phyloP scores from a whole-genome alignment of 2,113 vertebrate species.

The Ahaetulla prasina region DNA sequence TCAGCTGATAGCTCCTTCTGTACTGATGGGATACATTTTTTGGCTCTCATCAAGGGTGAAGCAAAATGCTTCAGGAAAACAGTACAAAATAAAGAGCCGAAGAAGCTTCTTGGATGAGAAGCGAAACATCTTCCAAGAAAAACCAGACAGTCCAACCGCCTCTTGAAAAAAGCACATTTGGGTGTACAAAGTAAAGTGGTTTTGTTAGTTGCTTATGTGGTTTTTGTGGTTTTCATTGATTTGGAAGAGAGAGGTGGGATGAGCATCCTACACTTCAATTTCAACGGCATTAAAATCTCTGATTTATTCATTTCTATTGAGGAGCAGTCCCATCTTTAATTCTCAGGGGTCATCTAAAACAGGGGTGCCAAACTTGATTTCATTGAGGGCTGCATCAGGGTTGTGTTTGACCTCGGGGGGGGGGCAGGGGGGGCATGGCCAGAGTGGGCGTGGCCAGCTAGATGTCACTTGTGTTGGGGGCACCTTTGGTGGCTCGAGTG shows the following conservation, averaged over 20 bases:
- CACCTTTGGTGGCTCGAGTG: too few species aligned
- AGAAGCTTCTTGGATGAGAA: too few species aligned
- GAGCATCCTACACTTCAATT: neutral
- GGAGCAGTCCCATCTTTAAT: neutral
- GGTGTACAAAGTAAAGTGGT: neutral
- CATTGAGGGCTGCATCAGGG: too few species aligned
- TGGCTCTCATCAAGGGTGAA: neutral
- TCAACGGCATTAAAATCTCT: neutral
- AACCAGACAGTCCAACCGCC: too few species aligned
- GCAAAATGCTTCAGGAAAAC: neutral
- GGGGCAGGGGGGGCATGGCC: too few species aligned
- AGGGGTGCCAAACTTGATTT: too few species aligned
- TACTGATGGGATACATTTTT: neutral
- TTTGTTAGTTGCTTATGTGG: neutral
- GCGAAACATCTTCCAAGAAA: too few species aligned
- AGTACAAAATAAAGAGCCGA: neutral
- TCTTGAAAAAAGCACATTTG: too few species aligned
- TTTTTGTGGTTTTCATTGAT: neutral
- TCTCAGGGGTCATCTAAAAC: neutral
- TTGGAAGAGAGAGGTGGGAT: neutral
- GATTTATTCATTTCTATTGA: neutral
- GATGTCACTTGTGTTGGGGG: too few species aligned
- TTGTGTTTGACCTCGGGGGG: too few species aligned
- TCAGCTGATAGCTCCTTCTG: neutral
- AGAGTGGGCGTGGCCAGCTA: too few species aligned